phyloP scores from a whole-genome alignment of 2,113 vertebrate genomes.

The Sialia sialis region DNA sequence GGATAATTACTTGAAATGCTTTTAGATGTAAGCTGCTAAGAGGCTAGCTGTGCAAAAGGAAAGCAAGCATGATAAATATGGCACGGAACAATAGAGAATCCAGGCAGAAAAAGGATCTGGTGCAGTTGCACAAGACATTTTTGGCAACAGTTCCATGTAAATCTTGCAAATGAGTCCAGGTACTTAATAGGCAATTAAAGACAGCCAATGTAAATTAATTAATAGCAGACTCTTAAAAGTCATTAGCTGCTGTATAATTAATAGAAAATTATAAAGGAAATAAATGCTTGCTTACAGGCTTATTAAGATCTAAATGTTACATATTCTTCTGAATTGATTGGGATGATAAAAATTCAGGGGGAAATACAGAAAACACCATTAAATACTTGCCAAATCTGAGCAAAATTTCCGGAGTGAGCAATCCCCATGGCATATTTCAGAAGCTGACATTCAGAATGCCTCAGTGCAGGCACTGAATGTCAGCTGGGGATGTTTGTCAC shows the following conservation, averaged over 20 bases:
- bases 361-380: background rate
- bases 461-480: background rate
- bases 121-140: background rate
- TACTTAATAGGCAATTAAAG: constrained; percentile 62
- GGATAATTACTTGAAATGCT: constrained; percentile 20
- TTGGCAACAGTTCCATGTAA: constrained; percentile 32
- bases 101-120: background rate
- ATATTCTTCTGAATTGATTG: background rate
- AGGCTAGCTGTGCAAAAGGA: background rate
- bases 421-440: background rate
- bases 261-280: constrained; percentile 54
- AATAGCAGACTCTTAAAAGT: constrained; percentile 47
- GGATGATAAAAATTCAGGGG: background rate
- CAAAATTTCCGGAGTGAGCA: background rate
- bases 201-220: constrained; percentile 52
- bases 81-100: constrained; percentile 14
- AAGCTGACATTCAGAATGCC: background rate
- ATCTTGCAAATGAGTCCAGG: constrained; percentile 18
- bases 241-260: constrained; percentile 49
- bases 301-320: constrained; percentile 35
- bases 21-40: constrained; percentile 41
- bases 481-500: background rate
- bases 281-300: constrained; percentile 29
- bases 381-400: background rate
- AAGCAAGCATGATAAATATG: constrained; percentile 2